These are phyloP conservation scores for Mustela lutreola DNA, from an alignment of 2,113 vertebrate genomes.

Conservation along the genomic window DNA sequence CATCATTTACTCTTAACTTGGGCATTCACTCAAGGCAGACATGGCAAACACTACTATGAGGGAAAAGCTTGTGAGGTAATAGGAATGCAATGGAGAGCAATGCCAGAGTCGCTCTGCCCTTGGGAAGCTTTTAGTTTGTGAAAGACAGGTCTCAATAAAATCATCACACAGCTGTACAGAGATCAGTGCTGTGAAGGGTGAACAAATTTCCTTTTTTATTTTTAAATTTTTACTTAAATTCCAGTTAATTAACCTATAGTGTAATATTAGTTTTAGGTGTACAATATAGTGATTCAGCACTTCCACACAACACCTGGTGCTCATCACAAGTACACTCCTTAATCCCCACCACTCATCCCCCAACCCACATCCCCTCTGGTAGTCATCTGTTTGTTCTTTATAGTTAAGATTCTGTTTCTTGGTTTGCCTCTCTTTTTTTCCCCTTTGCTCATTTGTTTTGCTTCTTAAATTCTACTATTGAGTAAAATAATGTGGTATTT, in stretches of 20 bases:
- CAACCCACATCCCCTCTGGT: not conserved
- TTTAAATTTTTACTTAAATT: not conserved
- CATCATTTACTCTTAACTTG: slow-evolving; percentile 8
- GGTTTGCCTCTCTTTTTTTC: not conserved
- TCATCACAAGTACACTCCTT: not conserved
- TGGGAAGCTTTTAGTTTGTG: not conserved
- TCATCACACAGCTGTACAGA: not conserved
- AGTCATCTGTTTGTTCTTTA: not conserved
- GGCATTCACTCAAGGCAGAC: not conserved
- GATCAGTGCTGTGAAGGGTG: not conserved
- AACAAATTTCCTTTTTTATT: not conserved
- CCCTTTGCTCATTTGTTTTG: not conserved
- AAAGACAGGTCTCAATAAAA: not conserved
- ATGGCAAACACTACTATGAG: fast-evolving
- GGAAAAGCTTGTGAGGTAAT: not conserved
- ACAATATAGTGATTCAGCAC: not conserved
- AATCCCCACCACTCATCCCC: not conserved
- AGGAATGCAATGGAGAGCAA: not conserved
- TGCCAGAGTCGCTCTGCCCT: not conserved
- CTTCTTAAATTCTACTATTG: not conserved
- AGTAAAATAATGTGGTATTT: not conserved
- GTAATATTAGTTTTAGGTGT: not conserved
- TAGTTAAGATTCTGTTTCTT: not conserved
- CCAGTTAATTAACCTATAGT: not conserved
- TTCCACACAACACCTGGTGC: not conserved